Base-by-base conservation (phyloP, 2,888 invertebrate genomes). In the Apamea sordens region DNA sequence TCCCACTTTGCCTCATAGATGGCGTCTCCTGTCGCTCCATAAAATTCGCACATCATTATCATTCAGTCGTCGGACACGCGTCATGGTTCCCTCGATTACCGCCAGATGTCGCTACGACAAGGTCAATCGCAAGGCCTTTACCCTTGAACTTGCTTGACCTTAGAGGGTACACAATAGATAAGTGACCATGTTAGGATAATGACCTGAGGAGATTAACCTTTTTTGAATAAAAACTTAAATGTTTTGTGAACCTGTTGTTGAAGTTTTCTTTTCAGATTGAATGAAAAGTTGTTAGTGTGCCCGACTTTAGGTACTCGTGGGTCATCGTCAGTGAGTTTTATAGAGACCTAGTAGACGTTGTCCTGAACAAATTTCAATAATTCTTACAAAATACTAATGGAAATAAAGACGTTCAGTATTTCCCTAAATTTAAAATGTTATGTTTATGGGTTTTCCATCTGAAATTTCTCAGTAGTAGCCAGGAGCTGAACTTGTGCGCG, bases 51-150 rank as follows among this genome's bases (percentile, higher is more conserved):
- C 71, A 63, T 76, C 73, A 76, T 73, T 63, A 74, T 56, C 11
- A 68, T 71, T 61, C 53, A 47, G 56, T 61, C 36, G 59, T n/a
- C 11, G 41, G 15, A 67, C 63, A 64, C 41, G 28, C 74, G 67
- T 69, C 36, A 70, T 73, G 59, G 69, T 85, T 82, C 72, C 64
- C 56, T 47, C 64, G 28, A 18, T 72, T 73, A 24, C 65, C 64
- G 21, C 32, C 78, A 86, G 87, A 86, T 86, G 87, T 79, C 87
- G 63, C 71, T 65, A 70, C 71, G 2, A n/a, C 73, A 84, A 87
- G 87, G 87, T 82, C 84, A 76, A 47, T 75, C 64, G 59, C 63
- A 63, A 76, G 73, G 68, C 59, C 64, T 74, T 59, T 53, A 56
- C 44, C 84, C 81, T 84, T 84, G 85, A 81, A 84, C 81, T 81